Evolutionary conservation across 1,140 invertebrate species (phyloP).

Genomic region (Zelostemma sp.): DNA sequence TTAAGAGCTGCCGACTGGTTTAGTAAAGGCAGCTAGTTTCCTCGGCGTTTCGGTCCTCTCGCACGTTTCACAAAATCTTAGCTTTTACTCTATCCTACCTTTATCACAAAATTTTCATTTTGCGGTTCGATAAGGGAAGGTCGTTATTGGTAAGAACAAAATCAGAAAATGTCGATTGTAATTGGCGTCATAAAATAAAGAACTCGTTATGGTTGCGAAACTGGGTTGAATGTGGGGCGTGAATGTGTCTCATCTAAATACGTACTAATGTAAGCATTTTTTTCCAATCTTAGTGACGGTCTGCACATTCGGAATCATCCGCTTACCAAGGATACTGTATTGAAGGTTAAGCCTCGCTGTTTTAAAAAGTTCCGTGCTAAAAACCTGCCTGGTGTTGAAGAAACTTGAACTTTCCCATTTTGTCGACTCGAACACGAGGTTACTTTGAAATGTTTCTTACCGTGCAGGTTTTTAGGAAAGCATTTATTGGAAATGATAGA

Average conservation of each 20-base stretch:
- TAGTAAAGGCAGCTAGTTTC: too few relatives aligned
- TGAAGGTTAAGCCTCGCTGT: slow-evolving; percentile 65
- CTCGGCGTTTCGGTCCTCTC: too few relatives aligned
- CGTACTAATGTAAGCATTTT: slow-evolving; percentile 68
- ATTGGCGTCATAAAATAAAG: not conserved
- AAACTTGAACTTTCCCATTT: too few relatives aligned
- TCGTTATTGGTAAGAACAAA: too few relatives aligned
- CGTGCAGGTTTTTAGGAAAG: slow-evolving; percentile 44
- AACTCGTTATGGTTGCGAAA: slow-evolving; percentile 9
- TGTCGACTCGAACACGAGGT: too few relatives aligned
- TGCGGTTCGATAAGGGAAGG: too few relatives aligned
- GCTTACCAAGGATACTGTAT: slow-evolving; percentile 65
- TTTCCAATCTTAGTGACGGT: slow-evolving; percentile 69
- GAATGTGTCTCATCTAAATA: slow-evolving; percentile 61
- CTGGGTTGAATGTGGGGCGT: slow-evolving; percentile 58
- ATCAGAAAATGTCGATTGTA: not conserved
- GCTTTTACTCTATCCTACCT: not conserved
- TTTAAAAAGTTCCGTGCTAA: slow-evolving; percentile 49
- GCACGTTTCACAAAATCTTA: not conserved
- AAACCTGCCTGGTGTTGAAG: slow-evolving; percentile 37
- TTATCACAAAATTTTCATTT: not conserved
- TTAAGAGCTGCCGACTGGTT: not conserved
- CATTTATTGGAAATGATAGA: slow-evolving; percentile 55
- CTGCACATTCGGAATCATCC: slow-evolving; percentile 66
- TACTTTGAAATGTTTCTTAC: slow-evolving; percentile 29